A percentile compares a stretch with the other conserved stretches of the same genome.
Evolutionary conservation across 2,797 vertebrate species (phyloP).

Genomic region (Oryzias sinensis): DNA sequence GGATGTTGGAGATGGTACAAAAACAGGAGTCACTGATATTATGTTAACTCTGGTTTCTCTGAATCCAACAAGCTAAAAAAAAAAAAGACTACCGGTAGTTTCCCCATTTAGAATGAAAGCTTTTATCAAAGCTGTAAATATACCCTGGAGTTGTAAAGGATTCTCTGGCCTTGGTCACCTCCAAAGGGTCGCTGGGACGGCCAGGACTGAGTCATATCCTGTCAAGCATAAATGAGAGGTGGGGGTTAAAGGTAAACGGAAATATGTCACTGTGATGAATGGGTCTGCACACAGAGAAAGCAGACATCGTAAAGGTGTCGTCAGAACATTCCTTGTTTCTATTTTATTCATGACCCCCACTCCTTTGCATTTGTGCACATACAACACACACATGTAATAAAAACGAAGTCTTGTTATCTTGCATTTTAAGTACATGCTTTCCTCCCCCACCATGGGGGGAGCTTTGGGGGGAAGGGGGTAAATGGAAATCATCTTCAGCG

Average conservation of each 20-base stretch:
- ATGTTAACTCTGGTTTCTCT: neutral
- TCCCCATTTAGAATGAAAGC: neutral
- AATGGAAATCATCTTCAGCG: no score
- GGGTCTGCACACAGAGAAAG: slow-evolving; percentile 22
- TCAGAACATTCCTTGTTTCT: slow-evolving; percentile 8
- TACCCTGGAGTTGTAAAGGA: slow-evolving; percentile 88
- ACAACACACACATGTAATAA: neutral
- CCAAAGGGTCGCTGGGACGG: slow-evolving; percentile 85
- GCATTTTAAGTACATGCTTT: no score
- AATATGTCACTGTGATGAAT: slow-evolving; percentile 38
- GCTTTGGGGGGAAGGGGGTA: no score
- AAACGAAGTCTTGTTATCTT: no score
- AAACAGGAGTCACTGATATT: neutral
- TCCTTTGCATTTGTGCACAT: slow-evolving; percentile 5
- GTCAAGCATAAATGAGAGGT: slow-evolving; percentile 37
- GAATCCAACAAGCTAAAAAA: neutral
- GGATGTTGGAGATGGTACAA: neutral
- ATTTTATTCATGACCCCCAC: slow-evolving; percentile 16
- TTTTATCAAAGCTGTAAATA: slow-evolving; percentile 18
- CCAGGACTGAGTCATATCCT: slow-evolving; percentile 97
- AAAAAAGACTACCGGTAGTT: neutral
- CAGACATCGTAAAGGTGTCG: slow-evolving; percentile 18
- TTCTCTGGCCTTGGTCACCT: slow-evolving; percentile 83
- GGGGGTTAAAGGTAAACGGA: slow-evolving; percentile 55
- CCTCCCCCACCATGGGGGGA: no score